phyloP scores from a whole-genome alignment of 2,113 vertebrate species.

The Caranx melampygus region DNA sequence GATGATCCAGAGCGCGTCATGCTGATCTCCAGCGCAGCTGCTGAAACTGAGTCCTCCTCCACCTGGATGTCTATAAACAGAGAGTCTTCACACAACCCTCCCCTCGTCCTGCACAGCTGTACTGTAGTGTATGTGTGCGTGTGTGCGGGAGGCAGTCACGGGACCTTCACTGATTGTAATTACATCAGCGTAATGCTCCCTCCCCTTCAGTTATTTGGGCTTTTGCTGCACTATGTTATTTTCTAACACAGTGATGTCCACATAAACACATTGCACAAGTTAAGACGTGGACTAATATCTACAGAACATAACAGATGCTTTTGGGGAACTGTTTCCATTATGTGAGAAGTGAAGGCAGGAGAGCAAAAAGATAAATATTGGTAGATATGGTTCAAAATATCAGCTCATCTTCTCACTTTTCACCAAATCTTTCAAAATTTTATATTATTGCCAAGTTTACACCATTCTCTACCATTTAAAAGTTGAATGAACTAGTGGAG shows the following conservation, averaged over 20 bases:
- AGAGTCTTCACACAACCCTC: constrained; percentile 30
- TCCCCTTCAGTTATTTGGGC: too few species aligned
- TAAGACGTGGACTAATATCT: background rate
- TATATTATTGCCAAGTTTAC: background rate
- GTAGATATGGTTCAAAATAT: background rate
- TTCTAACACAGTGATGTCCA: background rate
- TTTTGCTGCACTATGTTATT: background rate
- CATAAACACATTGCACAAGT: background rate
- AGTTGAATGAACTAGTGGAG: background rate
- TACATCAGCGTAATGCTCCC: background rate
- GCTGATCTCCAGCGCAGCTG: constrained; percentile 22
- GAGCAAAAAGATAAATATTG: background rate
- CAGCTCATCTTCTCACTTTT: background rate
- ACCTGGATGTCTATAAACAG: constrained; percentile 37
- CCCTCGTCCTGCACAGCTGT: constrained; percentile 17
- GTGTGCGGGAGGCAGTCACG: constrained; percentile 31
- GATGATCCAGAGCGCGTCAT: constrained; percentile 3
- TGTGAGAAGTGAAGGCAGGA: background rate
- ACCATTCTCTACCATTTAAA: background rate
- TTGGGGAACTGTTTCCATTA: background rate
- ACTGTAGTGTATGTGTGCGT: background rate
- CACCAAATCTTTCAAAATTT: background rate
- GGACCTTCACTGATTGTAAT: constrained; percentile 24
- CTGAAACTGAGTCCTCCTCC: constrained; percentile 35
- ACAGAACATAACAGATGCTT: background rate